These are phyloP conservation scores for Mactra quadrangularis DNA, from an alignment of 1,140 invertebrate species.

Conservation along the genomic window DNA sequence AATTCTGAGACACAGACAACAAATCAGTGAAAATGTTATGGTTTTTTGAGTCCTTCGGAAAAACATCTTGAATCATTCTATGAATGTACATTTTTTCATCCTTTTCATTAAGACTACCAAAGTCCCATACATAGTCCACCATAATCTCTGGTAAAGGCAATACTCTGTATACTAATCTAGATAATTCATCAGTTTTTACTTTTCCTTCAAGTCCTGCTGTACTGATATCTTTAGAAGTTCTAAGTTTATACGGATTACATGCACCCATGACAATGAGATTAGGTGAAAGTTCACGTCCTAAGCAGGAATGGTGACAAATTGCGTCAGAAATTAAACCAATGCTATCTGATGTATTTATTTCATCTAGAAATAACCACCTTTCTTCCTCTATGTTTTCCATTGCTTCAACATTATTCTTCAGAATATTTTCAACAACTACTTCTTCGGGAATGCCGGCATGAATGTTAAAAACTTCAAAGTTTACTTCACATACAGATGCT, in stretches of 20 bases:
- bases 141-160: conserved; percentile 70
- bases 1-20: conserved; percentile 65
- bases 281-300: conserved; percentile 58
- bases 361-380: conserved; percentile 70
- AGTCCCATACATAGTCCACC: conserved; percentile 75
- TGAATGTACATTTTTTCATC: conserved; percentile 69
- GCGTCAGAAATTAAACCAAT: conserved; percentile 67
- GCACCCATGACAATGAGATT: conserved; percentile 69
- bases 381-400: background rate
- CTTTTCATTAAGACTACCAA: conserved; percentile 65
- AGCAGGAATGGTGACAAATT: conserved; percentile 65
- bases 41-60: background rate
- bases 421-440: conserved; percentile 40
- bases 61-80: conserved; percentile 61
- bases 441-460: conserved; percentile 67
- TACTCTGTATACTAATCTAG: conserved; percentile 70
- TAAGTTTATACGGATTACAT: conserved; percentile 72
- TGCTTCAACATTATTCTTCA: conserved; percentile 35
- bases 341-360: conserved; percentile 71
- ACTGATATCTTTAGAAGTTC: conserved; percentile 48
- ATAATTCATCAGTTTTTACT: conserved; percentile 66
- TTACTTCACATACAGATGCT: conserved; percentile 48
- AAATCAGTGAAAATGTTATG: conserved; percentile 23
- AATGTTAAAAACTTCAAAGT: conserved; percentile 64
- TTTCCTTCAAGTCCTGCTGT: conserved; percentile 67